phyloP scores from a whole-genome alignment of 2,113 vertebrate genomes.

The Xiphorhynchus elegans region DNA sequence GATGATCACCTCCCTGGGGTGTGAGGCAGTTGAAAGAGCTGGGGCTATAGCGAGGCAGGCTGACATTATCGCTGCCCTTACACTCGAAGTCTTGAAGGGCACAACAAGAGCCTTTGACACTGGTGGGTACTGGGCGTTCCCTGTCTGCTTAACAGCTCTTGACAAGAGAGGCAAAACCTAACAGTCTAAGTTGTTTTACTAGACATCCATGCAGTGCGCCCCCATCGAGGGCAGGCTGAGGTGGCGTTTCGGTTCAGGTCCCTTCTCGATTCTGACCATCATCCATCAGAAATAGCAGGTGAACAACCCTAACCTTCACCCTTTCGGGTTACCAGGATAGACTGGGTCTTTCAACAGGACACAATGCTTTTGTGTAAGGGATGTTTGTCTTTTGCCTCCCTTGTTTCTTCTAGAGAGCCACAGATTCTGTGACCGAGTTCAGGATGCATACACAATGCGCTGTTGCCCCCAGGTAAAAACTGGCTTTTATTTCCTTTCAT shows the following conservation, averaged over 20 bases:
- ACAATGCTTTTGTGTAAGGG: neutral
- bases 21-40: slow-evolving; percentile 93
- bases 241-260: slow-evolving; percentile 95
- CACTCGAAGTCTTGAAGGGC: slow-evolving; percentile 95
- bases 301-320: neutral
- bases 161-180: neutral
- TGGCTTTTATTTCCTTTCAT: neutral
- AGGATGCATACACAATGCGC: slow-evolving; percentile 95
- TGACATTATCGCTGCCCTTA: slow-evolving; percentile 94
- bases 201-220: slow-evolving; percentile 93
- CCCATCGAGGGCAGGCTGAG: slow-evolving; percentile 91
- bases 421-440: slow-evolving; percentile 94
- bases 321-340: neutral
- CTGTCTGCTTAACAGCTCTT: neutral
- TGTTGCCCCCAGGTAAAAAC: slow-evolving; percentile 96
- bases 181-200: neutral
- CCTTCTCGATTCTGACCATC: slow-evolving; percentile 95
- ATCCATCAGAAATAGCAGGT: slow-evolving; percentile 98
- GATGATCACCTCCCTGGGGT: slow-evolving; percentile 98
- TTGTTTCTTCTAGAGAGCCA: slow-evolving; percentile 86
- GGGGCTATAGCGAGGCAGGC: slow-evolving; percentile 90
- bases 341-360: neutral
- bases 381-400: neutral
- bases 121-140: slow-evolving; percentile 74
- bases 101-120: slow-evolving; percentile 97